phyloP scores from a whole-genome alignment of 1,140 invertebrate species.

The Myzus persicae region DNA sequence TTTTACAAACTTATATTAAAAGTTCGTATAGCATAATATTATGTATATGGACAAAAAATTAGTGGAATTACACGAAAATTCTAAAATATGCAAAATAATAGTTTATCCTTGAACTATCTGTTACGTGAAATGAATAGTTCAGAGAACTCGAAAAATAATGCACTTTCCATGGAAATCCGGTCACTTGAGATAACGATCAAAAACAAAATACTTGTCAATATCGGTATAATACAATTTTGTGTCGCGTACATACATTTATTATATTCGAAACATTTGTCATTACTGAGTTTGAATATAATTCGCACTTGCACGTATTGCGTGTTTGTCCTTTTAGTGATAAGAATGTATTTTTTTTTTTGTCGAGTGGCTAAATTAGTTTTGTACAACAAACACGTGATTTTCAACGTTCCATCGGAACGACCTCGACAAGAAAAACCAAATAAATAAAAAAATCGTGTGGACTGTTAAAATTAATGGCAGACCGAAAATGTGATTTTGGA shows the following conservation, averaged over 20 bases:
- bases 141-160: too few relatives aligned
- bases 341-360: not conserved
- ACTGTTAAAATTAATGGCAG: not conserved
- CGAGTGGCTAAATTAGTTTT: not conserved
- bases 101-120: too few relatives aligned
- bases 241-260: not conserved
- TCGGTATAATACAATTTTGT: not conserved
- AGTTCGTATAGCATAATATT: too few relatives aligned
- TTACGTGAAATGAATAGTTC: too few relatives aligned
- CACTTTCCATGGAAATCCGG: too few relatives aligned
- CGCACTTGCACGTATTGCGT: not conserved
- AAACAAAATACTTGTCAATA: not conserved
- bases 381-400: slow-evolving; percentile 23
- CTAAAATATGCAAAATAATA: too few relatives aligned
- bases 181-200: not conserved
- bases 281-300: not conserved
- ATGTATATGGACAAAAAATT: too few relatives aligned
- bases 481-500: not conserved
- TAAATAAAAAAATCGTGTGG: not conserved
- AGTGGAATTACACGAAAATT: too few relatives aligned
- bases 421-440: not conserved
- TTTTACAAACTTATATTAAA: too few relatives aligned
- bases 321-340: slow-evolving; percentile 32
- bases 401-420: not conserved
- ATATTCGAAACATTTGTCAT: not conserved